Evolutionary conservation across 2,797 vertebrate genomes (phyloP).

Genomic region (Psittacula echo): DNA sequence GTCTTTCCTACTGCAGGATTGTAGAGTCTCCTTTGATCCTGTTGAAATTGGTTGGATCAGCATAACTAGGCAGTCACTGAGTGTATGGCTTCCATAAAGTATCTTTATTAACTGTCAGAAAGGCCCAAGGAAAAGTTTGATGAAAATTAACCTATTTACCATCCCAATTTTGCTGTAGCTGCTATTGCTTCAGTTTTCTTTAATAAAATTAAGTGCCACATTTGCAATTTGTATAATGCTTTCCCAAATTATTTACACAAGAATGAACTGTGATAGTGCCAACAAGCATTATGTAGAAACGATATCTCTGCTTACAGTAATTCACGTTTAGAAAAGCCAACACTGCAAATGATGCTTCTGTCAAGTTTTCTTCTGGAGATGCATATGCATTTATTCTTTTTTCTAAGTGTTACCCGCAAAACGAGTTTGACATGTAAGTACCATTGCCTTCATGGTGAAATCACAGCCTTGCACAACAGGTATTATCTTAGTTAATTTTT

Average conservation of each 20-base stretch:
- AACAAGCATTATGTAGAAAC: conserved; percentile 1
- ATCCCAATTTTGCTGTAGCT: neutral
- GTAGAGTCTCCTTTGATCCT: neutral
- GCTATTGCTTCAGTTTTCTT: conserved; percentile 7
- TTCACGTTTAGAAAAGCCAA: neutral
- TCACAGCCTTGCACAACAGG: neutral
- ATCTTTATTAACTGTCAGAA: neutral
- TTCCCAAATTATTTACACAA: conserved; percentile 34
- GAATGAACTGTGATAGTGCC: conserved; percentile 44
- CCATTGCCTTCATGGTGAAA: neutral
- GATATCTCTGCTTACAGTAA: neutral
- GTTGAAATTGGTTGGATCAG: neutral
- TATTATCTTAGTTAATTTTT: neutral
- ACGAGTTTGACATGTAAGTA: neutral
- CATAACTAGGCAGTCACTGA: neutral
- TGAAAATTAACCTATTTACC: neutral
- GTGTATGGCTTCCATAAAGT: neutral
- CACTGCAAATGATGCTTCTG: neutral
- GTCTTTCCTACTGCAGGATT: neutral
- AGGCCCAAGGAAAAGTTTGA: neutral
- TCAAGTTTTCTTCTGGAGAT: neutral
- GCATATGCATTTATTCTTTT: neutral
- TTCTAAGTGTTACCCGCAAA: neutral
- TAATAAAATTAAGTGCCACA: conserved; percentile 21
- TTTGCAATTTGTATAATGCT: conserved; percentile 41